phyloP scores from a whole-genome alignment of 2,113 vertebrate genomes.

The Channa maculata region DNA sequence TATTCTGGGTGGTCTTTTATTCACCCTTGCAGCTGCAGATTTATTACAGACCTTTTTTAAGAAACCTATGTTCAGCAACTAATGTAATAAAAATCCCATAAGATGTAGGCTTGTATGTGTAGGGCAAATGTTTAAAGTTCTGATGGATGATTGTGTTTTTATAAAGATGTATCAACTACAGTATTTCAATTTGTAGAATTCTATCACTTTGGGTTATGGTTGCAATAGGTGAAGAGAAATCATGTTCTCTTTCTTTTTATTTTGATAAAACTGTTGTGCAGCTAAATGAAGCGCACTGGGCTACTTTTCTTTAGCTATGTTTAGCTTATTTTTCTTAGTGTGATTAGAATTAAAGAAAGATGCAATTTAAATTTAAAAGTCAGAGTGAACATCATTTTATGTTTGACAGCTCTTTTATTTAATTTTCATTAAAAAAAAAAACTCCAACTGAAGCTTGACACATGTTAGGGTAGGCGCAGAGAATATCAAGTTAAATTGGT shows the following conservation, averaged over 20 bases:
- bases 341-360: neutral
- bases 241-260: too few species aligned
- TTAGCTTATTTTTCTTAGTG: neutral
- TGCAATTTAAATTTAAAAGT: too few species aligned
- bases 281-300: too few species aligned
- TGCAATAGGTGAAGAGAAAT: too few species aligned
- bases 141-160: too few species aligned
- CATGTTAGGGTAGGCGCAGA: neutral
- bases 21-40: slow-evolving; percentile 5
- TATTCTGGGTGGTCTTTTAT: slow-evolving; percentile 3
- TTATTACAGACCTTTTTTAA: neutral
- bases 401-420: neutral
- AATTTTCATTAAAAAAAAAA: neutral
- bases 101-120: neutral
- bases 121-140: too few species aligned
- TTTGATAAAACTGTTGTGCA: too few species aligned
- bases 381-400: too few species aligned
- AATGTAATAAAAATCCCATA: neutral
- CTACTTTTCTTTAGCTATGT: too few species aligned
- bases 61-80: neutral
- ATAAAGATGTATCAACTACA: too few species aligned
- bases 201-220: too few species aligned
- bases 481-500: slow-evolving; percentile 33
- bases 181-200: too few species aligned
- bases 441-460: neutral